Conservation (phyloP, 1,140 invertebrate species). For the Batillaria attramentaria region DNA sequence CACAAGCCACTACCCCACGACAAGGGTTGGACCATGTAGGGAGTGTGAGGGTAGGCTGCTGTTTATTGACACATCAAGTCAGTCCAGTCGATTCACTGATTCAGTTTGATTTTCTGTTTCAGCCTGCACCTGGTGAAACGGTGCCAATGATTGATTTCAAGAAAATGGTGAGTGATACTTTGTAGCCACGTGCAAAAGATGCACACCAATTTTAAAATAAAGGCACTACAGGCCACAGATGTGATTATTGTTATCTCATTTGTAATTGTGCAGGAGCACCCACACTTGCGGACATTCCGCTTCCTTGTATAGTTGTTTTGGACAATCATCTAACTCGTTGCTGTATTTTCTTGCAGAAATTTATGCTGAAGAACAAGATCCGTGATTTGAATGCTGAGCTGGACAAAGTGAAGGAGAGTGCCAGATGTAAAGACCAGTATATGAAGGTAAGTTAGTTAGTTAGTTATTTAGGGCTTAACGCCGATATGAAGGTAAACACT, state of each 20-base stretch:
- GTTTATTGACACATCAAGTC: background rate
- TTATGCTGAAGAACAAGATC: slow-evolving; percentile 34
- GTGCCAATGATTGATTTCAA: slow-evolving; percentile 29
- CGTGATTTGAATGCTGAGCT: slow-evolving; percentile 26
- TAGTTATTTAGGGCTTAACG: no score
- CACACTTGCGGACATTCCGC: no score
- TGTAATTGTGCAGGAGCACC: background rate
- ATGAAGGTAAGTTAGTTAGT: no score
- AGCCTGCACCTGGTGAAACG: slow-evolving; percentile 9
- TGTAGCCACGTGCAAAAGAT: slow-evolving; percentile 18
- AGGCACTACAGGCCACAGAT: background rate
- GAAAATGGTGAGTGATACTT: slow-evolving; percentile 20
- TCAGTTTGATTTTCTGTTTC: slow-evolving; percentile 28
- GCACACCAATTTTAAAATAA: no score
- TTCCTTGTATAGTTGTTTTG: background rate
- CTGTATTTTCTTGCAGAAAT: slow-evolving; percentile 15
- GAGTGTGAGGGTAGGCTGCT: background rate
- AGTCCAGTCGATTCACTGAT: background rate
- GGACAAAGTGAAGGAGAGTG: slow-evolving; percentile 27
- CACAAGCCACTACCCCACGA: no score
- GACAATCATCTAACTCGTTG: background rate
- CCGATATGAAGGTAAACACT: no score
- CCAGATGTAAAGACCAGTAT: background rate
- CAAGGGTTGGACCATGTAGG: no score
- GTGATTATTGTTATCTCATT: background rate